Percentiles rank a stretch among this genome's conserved stretches.
These are phyloP conservation scores for Nylanderia fulva DNA, from an alignment of 1,140 invertebrate species.

Conservation along the genomic window DNA sequence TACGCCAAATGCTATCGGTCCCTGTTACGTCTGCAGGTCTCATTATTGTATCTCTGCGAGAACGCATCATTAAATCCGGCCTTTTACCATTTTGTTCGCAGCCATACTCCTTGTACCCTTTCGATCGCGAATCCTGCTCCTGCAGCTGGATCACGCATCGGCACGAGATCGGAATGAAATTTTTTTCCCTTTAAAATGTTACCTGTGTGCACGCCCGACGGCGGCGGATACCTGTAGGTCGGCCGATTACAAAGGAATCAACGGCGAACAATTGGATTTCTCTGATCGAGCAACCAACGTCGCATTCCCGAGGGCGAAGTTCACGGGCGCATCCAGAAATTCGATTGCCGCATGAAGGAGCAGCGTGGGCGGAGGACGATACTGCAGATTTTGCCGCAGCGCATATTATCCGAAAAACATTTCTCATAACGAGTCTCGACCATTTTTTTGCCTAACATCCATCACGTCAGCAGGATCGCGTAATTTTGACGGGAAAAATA, in stretches of 20 bases:
- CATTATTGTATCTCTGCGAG: constrained; percentile 35
- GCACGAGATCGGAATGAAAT: constrained; percentile 31
- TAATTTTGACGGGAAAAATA: not conserved
- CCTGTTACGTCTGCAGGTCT: not conserved
- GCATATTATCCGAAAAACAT: constrained; percentile 27
- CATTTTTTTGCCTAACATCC: constrained; percentile 18
- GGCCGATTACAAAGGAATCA: constrained; percentile 62
- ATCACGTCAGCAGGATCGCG: not conserved
- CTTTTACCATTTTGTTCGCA: constrained; percentile 27
- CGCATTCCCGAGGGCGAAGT: constrained; percentile 60
- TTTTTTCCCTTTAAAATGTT: constrained; percentile 54
- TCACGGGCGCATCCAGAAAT: constrained; percentile 62
- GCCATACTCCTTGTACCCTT: constrained; percentile 1
- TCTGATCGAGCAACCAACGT: constrained; percentile 43
- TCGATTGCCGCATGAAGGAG: constrained; percentile 60
- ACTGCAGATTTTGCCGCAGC: constrained; percentile 20
- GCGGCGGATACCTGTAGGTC: constrained; percentile 39
- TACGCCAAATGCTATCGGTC: constrained; percentile 14
- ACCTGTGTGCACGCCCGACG: constrained; percentile 18
- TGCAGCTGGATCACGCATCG: constrained; percentile 28
- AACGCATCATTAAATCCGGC: constrained; percentile 50
- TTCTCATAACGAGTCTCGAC: constrained; percentile 2
- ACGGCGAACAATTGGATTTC: constrained; percentile 60
- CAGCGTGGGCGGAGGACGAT: constrained; percentile 31
- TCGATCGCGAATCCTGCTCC: not conserved